Percentiles rank a stretch among this genome's conserved stretches.
Evolutionary conservation across 2,888 invertebrate genomes (phyloP).

Genomic region (Melipona bicolor): DNA sequence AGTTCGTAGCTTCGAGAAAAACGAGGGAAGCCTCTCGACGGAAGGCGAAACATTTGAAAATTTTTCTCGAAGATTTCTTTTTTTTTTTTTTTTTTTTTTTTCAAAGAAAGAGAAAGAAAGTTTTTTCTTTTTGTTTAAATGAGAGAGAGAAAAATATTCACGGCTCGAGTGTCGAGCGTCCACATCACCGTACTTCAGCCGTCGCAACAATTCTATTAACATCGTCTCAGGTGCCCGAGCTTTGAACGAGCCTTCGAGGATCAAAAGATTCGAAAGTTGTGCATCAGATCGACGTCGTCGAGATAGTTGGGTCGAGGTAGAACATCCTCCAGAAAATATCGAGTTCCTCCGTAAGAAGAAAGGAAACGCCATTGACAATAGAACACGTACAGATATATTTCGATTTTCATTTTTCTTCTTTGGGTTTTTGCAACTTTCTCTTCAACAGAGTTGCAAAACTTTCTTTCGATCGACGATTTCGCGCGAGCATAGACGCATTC

Average conservation of each 20-base stretch:
- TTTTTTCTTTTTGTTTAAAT: not conserved
- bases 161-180: constrained; percentile 20
- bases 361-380: constrained; percentile 32
- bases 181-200: constrained; percentile 47
- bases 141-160: not conserved
- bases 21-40: constrained; percentile 1
- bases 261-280: constrained; percentile 49
- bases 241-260: constrained; percentile 40
- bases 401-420: not conserved
- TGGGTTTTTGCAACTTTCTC: not conserved
- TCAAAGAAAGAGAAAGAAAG: not conserved
- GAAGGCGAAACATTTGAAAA: constrained; percentile 2
- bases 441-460: constrained; percentile 33
- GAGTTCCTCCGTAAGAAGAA: constrained; percentile 3
- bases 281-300: constrained; percentile 54
- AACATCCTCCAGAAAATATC: constrained; percentile 16
- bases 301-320: constrained; percentile 34
- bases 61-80: not conserved
- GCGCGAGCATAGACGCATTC: not conserved
- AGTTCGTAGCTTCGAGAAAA: not conserved
- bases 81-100: not conserved
- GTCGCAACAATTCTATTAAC: constrained; percentile 63
- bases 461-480: constrained; percentile 4
- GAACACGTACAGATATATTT: constrained; percentile 36
- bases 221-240: constrained; percentile 61